Conservation (phyloP, 2,113 vertebrate species). For the Dasypus novemcinctus region DNA sequence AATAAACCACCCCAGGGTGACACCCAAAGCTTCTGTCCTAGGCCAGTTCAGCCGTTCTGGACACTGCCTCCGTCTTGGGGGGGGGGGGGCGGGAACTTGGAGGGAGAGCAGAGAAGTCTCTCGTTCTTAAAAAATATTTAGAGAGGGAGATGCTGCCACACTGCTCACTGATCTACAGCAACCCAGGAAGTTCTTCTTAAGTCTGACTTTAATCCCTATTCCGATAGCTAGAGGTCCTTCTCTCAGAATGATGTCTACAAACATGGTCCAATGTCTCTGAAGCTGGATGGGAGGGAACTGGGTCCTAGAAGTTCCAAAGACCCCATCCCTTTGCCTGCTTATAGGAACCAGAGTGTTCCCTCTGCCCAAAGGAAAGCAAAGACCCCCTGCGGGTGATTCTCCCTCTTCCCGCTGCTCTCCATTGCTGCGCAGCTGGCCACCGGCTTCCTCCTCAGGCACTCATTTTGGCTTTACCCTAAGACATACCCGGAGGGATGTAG, state of each 20-base stretch:
- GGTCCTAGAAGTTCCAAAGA: background rate
- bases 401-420: background rate
- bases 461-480: background rate
- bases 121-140: background rate
- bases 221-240: background rate
- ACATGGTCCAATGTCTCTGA: background rate
- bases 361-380: background rate
- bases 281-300: background rate
- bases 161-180: background rate
- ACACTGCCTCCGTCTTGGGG: background rate
- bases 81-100: too few relatives aligned
- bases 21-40: background rate
- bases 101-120: background rate
- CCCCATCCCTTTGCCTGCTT: background rate
- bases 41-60: background rate
- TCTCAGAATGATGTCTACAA: background rate
- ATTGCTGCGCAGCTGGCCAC: too few relatives aligned
- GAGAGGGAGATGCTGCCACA: background rate
- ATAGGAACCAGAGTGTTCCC: background rate
- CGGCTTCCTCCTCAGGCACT: background rate
- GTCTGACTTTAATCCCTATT: conserved; percentile 18
- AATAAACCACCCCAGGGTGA: background rate
- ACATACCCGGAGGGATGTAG: background rate
- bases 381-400: background rate
- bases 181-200: conserved; percentile 8